Percentiles rank a stretch among this genome's conserved stretches.
phyloP scores from a whole-genome alignment of 2,888 invertebrate species.

The Deilephila porcellus region DNA sequence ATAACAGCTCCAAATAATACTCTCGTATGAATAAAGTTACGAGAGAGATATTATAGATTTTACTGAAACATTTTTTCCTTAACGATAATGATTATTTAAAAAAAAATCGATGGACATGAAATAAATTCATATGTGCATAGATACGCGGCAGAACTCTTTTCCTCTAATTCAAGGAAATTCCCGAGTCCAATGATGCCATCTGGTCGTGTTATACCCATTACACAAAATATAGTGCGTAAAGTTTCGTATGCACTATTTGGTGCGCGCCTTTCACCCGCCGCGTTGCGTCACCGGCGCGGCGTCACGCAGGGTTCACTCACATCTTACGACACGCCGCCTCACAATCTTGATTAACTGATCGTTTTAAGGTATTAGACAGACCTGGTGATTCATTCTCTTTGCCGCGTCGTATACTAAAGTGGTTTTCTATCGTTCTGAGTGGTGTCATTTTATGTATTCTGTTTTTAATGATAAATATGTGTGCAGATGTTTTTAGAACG shows the following conservation, averaged over 20 bases:
- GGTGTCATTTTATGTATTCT: too few relatives aligned
- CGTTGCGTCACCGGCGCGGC: conserved; percentile 4
- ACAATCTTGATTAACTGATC: conserved; percentile 9
- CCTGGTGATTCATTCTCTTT: neutral
- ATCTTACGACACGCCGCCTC: conserved; percentile 32
- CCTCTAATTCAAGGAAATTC: too few relatives aligned
- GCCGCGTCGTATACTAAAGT: neutral
- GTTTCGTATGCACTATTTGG: conserved; percentile 18
- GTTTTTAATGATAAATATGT: too few relatives aligned
- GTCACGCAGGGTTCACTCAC: conserved; percentile 33
- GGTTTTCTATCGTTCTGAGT: neutral
- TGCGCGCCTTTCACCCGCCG: conserved; percentile 17
- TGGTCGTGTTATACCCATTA: too few relatives aligned
- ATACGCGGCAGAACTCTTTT: too few relatives aligned
- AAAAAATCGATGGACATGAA: too few relatives aligned
- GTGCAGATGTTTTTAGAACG: too few relatives aligned
- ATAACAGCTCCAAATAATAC: neutral
- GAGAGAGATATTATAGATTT: neutral
- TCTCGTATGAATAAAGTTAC: neutral
- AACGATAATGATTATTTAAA: too few relatives aligned
- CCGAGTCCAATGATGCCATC: neutral
- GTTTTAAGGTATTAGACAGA: neutral
- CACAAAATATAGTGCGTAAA: conserved; percentile 9
- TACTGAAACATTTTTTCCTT: too few relatives aligned
- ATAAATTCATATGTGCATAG: too few relatives aligned